Conservation (phyloP, 2,113 vertebrate genomes). For the Mesembrinibis cayennensis region DNA sequence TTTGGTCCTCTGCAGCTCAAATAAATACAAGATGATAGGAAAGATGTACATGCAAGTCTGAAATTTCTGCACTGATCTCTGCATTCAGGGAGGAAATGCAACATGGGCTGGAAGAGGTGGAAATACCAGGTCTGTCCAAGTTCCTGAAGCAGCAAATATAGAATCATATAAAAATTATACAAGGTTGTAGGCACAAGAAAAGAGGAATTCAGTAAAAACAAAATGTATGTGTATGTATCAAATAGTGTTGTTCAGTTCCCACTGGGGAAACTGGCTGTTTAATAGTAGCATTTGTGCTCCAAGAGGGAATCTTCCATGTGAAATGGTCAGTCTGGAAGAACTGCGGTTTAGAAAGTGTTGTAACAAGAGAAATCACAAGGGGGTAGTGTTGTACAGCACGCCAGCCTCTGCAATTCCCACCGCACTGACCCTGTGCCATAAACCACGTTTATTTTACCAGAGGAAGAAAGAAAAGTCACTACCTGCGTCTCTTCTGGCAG, state of each 20-base stretch:
- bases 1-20: neutral
- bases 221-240: neutral
- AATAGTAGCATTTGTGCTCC: neutral
- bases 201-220: neutral
- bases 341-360: neutral
- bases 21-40: neutral
- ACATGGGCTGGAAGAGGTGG: neutral
- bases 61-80: neutral
- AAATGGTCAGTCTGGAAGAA: neutral
- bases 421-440: neutral
- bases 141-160: neutral
- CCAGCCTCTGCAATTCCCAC: neutral
- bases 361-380: conserved; percentile 74
- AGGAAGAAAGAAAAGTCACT: neutral
- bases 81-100: neutral
- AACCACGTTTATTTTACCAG: neutral
- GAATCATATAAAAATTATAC: neutral
- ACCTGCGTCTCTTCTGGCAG: neutral
- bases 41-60: neutral
- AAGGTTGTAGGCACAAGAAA: neutral
- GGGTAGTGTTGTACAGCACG: conserved; percentile 75
- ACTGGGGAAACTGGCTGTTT: neutral
- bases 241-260: neutral
- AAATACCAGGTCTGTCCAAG: neutral
- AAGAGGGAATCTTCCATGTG: neutral